phyloP scores from a whole-genome alignment of 2,797 vertebrate genomes.

The Chaetodon trifasciatus region DNA sequence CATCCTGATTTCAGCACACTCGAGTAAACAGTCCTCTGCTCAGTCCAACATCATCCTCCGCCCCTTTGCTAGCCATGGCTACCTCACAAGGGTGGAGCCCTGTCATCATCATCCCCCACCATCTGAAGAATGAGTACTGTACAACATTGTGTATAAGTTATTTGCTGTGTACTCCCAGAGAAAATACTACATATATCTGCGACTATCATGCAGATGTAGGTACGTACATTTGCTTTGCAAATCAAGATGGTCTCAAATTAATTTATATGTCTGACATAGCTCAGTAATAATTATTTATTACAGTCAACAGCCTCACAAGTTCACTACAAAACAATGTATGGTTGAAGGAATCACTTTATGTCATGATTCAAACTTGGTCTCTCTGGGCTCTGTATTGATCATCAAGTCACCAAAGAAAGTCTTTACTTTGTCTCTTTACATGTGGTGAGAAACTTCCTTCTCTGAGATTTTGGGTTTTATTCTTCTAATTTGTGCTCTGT shows the following conservation, averaged over 20 bases:
- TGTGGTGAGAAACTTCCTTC: neutral
- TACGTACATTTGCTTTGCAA: constrained; percentile 4
- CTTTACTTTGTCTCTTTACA: neutral
- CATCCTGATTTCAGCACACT: constrained; percentile 29
- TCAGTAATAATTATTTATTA: neutral
- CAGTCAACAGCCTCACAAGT: neutral
- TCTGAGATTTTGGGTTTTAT: constrained; percentile 23
- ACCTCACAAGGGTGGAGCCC: constrained; percentile 57
- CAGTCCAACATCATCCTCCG: constrained; percentile 9
- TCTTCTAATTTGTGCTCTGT: constrained; percentile 8
- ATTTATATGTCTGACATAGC: constrained; percentile 1
- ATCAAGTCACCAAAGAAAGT: constrained; percentile 46
- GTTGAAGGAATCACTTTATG: neutral
- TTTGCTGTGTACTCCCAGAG: neutral
- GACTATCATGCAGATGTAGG: neutral
- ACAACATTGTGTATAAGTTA: neutral
- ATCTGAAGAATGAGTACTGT: constrained; percentile 34
- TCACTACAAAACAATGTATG: constrained; percentile 4
- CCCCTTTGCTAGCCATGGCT: constrained; percentile 60
- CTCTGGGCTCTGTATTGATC: neutral
- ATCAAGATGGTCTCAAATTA: constrained; percentile 11
- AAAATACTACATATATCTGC: neutral
- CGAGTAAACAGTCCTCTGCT: constrained; percentile 25
- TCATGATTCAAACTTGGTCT: constrained; percentile 1
- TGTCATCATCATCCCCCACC: constrained; percentile 1